phyloP scores from a whole-genome alignment of 2,797 vertebrate species.

The Ficedula albicollis region DNA sequence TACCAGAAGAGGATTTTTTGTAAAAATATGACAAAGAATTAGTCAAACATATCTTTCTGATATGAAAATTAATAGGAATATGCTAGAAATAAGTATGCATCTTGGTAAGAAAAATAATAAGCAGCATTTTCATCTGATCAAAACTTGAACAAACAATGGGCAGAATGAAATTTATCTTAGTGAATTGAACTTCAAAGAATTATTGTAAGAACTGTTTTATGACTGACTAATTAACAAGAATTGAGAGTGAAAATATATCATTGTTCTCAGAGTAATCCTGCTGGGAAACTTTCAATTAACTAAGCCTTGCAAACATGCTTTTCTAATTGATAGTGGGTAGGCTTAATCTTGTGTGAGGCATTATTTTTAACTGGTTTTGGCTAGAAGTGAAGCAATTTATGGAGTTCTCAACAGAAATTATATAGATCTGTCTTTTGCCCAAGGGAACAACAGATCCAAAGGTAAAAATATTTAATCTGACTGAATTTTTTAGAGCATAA shows the following conservation, averaged over 20 bases:
- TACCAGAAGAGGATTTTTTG: neutral
- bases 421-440: neutral
- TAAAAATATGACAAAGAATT: neutral
- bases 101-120: neutral
- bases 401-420: neutral
- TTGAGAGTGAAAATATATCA: neutral
- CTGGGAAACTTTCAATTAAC: neutral
- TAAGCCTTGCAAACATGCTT: neutral
- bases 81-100: neutral
- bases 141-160: neutral
- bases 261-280: constrained; percentile 8
- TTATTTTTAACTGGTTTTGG: neutral
- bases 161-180: neutral
- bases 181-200: neutral
- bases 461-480: neutral
- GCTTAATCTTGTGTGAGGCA: neutral
- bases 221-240: constrained; percentile 5
- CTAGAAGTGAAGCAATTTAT: neutral
- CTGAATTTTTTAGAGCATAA: neutral
- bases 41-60: neutral
- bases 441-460: neutral
- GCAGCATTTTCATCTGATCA: neutral
- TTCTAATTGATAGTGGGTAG: neutral
- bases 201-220: neutral
- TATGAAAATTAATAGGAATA: neutral